Evolutionary conservation across 2,113 vertebrate species (phyloP), one percentile per base, ranked within the genome.

Genomic region (Aspiorhynchus laticeps): DNA sequence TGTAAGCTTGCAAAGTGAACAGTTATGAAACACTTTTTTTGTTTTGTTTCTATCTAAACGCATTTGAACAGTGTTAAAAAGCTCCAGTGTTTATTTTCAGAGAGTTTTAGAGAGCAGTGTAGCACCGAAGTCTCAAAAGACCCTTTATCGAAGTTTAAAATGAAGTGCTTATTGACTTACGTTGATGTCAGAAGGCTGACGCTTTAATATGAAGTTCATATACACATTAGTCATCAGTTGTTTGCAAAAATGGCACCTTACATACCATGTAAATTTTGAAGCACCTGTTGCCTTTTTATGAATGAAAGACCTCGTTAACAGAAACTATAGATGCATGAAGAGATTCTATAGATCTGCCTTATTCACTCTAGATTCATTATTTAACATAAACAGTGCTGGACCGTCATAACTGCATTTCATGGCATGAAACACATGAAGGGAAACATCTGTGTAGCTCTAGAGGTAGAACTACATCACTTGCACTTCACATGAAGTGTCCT

Each of bases 11-110:
- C 86, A 84, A 87, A 80, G 74, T 24, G 43, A 92, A 89, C 84
- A 79, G 74, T 74, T 65, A 88, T 77, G 59, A 90, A 75, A 83
- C 79, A 33, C 82, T 48, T 90, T 87, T 59, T 77, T n/a, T 87
- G 19, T 59, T 17, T 33, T 24, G 12, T 86, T 87, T 83, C 85
- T 81, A 51, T 77, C 80, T 92, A 78, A 87, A 85, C 63, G 83
- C 21, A 88, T 80, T 80, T 91, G 90, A 93, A 92, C 92, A 93
- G 94, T 94, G 92, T 94, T 94, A 69, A 83, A 83, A 92, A 87
- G 91, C 91, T 92, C 90, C 92, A 89, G 93, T 93, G 90, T 93
- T 93, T 91, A 78, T 76, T 89, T 84, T 84, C 86, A 88, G n/a
- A 83, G 90, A 48, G 82, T 21, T 74, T 36, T 36, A 77, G 38